Conservation (phyloP, 1,140 invertebrate species). For the Megathymus violae region DNA sequence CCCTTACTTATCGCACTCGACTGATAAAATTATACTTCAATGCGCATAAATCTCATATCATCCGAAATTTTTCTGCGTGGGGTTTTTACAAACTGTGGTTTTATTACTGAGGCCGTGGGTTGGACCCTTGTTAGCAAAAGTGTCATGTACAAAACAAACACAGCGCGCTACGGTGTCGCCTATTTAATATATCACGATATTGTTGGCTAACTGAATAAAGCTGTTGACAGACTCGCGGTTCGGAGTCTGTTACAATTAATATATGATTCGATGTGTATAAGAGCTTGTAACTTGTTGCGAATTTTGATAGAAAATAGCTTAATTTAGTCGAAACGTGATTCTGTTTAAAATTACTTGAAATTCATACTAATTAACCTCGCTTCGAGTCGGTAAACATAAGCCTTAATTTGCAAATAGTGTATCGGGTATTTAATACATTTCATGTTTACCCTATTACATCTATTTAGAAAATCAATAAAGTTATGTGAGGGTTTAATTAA, state of each 20-base stretch:
- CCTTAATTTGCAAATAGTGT: no score
- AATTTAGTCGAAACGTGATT: no score
- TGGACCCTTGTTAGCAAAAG: constrained; percentile 36
- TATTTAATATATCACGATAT: constrained; percentile 36
- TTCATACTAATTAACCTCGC: no score
- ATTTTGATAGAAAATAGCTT: no score
- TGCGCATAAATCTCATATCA: constrained; percentile 18
- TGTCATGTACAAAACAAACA: constrained; percentile 32
- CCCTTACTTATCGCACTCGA: constrained; percentile 16
- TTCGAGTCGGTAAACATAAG: no score
- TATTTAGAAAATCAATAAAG: no score
- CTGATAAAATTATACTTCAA: constrained; percentile 7
- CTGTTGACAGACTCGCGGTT: background rate
- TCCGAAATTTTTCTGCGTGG: constrained; percentile 15
- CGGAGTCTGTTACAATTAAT: background rate
- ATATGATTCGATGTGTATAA: background rate
- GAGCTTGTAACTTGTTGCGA: no score
- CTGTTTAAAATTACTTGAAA: no score
- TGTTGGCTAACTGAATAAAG: constrained; percentile 25
- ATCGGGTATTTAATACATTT: no score
- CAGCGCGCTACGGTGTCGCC: constrained; percentile 3
- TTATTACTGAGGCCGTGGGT: constrained; percentile 22
- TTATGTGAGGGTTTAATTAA: no score
- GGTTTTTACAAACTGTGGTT: constrained; percentile 24
- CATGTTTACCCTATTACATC: no score